These are phyloP conservation scores for Bombus haemorrhoidalis DNA, from an alignment of 1,140 invertebrate genomes.

Conservation along the genomic window DNA sequence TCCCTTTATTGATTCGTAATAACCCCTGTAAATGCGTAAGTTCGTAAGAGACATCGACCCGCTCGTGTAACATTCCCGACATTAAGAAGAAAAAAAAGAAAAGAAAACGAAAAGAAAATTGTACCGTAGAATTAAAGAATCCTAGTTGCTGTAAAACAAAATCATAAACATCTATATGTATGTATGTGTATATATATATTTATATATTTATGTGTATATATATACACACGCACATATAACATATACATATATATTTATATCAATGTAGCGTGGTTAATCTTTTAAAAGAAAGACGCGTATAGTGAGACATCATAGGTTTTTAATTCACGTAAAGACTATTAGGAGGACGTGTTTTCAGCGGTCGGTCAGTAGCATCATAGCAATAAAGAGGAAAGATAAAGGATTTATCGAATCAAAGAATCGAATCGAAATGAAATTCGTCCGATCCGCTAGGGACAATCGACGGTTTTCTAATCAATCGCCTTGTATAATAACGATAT, in stretches of 20 bases:
- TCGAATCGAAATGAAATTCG: not conserved
- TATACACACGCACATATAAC: conserved; percentile 34
- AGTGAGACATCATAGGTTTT: conserved; percentile 60
- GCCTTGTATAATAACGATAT: not conserved
- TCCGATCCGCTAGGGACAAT: not conserved
- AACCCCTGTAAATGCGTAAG: conserved; percentile 55
- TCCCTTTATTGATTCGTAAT: conserved; percentile 27
- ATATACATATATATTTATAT: conserved; percentile 65
- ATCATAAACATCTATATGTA: not conserved
- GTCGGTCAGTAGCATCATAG: conserved; percentile 49
- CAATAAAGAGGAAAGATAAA: conserved; percentile 21
- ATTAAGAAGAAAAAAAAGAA: conserved; percentile 9
- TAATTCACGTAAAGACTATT: conserved; percentile 61
- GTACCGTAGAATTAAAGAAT: conserved; percentile 59
- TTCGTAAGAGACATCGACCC: conserved; percentile 60
- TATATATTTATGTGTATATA: conserved; percentile 52
- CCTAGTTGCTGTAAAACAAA: conserved; percentile 60
- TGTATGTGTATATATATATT: conserved; percentile 54
- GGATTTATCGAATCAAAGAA: not conserved
- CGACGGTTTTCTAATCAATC: too few species aligned
- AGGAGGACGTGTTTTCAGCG: conserved; percentile 38
- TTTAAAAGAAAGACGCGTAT: conserved; percentile 59
- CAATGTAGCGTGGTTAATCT: conserved; percentile 68
- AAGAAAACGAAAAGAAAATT: conserved; percentile 14
- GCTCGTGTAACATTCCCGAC: conserved; percentile 56